These are phyloP conservation scores for Argynnis bischoffii DNA, from an alignment of 2,888 invertebrate genomes.

Conservation along the genomic window DNA sequence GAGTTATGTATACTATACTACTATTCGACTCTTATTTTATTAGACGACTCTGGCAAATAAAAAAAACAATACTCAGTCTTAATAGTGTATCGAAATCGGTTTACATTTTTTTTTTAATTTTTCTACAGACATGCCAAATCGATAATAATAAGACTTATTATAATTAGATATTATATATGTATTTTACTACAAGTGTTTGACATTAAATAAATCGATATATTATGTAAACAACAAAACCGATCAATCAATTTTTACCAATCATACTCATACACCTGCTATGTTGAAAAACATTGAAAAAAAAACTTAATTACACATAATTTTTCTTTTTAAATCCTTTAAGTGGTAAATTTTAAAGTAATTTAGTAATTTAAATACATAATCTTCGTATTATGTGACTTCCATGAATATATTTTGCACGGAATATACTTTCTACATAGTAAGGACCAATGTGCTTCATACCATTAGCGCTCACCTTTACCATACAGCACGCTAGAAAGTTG, in stretches of 20 bases:
- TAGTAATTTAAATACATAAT: background rate
- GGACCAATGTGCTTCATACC: slow-evolving; percentile 1
- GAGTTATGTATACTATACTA: no score
- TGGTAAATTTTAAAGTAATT: background rate
- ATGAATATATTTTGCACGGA: background rate
- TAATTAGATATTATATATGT: no score
- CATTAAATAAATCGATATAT: background rate
- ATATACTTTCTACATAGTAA: slow-evolving; percentile 5
- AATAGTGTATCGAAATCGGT: no score
- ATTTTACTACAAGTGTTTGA: no score
- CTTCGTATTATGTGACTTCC: background rate
- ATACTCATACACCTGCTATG: slow-evolving; percentile 1
- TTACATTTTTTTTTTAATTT: no score
- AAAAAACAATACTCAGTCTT: no score
- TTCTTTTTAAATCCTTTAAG: background rate
- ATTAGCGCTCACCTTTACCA: slow-evolving; percentile 29
- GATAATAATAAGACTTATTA: no score
- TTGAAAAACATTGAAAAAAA: background rate
- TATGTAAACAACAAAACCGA: background rate
- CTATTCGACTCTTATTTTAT: no score
- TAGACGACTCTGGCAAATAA: no score
- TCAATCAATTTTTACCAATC: slow-evolving; percentile 13
- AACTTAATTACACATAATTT: slow-evolving; percentile 8
- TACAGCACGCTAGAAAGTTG: slow-evolving; percentile 30
- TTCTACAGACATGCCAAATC: no score